A percentile compares a stretch with the other conserved stretches of the same genome.
These are phyloP conservation scores for Channa maculata DNA, from an alignment of 2,113 vertebrate species.

Conservation along the genomic window DNA sequence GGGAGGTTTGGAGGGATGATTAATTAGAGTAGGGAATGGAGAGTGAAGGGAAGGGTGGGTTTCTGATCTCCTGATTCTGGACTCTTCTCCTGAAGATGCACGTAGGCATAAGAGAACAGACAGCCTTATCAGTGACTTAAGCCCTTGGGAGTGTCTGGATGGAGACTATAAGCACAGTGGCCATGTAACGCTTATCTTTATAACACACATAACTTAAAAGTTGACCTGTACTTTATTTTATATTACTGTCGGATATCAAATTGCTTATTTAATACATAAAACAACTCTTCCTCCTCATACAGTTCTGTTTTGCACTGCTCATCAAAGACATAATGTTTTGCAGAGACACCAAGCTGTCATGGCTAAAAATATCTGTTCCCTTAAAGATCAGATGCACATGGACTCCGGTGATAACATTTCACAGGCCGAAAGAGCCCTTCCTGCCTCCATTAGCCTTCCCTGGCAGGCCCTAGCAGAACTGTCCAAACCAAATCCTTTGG, in stretches of 20 bases:
- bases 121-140: constrained; percentile 24
- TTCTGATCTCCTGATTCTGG: constrained; percentile 52
- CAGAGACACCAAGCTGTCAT: constrained; percentile 29
- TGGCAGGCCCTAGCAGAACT: constrained; percentile 51
- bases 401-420: not conserved
- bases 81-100: constrained; percentile 59
- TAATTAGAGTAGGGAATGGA: not conserved
- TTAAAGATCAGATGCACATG: constrained; percentile 43
- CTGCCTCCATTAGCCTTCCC: constrained; percentile 7
- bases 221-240: not conserved
- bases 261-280: not conserved
- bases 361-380: constrained; percentile 51
- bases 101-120: constrained; percentile 52
- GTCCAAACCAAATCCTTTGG: constrained; percentile 52
- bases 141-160: constrained; percentile 10
- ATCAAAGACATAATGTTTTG: constrained; percentile 7
- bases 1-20: constrained; percentile 18
- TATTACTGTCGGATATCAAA: not conserved
- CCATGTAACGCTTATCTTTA: not conserved
- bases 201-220: not conserved
- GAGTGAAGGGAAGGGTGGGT: constrained; percentile 52
- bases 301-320: not conserved
- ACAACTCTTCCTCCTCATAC: not conserved
- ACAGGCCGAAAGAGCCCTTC: not conserved
- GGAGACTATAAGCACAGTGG: not conserved